A percentile compares a stretch with the other conserved stretches of the same genome.
Conservation (phyloP, 2,113 vertebrate genomes). For the Dicaeum eximium region DNA sequence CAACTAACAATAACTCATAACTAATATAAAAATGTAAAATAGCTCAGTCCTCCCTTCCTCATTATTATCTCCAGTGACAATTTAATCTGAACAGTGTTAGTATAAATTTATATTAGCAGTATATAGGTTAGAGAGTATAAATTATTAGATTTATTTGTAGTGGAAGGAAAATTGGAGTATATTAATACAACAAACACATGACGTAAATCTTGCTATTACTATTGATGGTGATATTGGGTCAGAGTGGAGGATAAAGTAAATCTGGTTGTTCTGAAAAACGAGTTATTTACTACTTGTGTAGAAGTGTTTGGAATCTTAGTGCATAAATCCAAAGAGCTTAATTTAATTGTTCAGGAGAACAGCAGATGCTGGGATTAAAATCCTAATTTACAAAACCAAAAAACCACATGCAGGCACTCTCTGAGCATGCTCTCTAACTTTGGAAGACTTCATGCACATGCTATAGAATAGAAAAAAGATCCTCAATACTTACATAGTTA, state of each 20-base stretch:
- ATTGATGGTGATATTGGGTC: neutral
- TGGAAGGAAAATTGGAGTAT: neutral
- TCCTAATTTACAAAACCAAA: neutral
- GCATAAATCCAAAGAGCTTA: neutral
- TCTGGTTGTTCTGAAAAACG: neutral
- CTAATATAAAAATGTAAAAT: neutral
- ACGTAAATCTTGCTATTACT: neutral
- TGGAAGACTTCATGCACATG: neutral
- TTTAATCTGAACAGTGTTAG: neutral
- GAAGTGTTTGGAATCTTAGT: neutral
- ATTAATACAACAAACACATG: neutral
- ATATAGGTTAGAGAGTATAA: neutral
- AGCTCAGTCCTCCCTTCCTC: neutral
- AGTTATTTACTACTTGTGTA: neutral
- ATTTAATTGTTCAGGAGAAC: neutral
- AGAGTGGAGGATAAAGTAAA: neutral
- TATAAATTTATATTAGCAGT: neutral
- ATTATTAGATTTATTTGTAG: neutral
- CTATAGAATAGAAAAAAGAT: neutral
- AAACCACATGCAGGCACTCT: neutral
- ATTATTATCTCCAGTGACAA: neutral
- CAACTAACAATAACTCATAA: neutral
- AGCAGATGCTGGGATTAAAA: neutral
- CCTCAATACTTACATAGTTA: neutral
- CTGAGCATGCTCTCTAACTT: neutral